These are phyloP conservation scores for Pyrocoelia pectoralis DNA, from an alignment of 2,888 invertebrate genomes.

Conservation along the genomic window DNA sequence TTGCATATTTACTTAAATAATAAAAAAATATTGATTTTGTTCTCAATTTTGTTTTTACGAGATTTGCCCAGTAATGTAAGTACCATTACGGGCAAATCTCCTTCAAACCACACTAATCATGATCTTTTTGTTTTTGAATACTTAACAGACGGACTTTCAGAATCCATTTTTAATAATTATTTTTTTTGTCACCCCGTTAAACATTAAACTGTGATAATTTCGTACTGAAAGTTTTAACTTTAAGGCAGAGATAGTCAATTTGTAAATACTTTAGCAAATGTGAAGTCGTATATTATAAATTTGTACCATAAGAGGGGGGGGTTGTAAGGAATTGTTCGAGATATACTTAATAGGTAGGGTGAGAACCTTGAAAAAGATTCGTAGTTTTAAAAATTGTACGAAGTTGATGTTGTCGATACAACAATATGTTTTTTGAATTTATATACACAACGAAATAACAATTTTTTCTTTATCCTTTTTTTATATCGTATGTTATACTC, in stretches of 20 bases:
- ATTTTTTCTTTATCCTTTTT: constrained; percentile 30
- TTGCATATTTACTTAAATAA: constrained; percentile 54
- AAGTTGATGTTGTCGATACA: constrained; percentile 33
- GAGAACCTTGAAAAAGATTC: constrained; percentile 12
- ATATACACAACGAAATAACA: constrained; percentile 31
- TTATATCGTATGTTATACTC: constrained; percentile 27
- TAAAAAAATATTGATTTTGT: constrained; percentile 54
- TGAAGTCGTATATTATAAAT: constrained; percentile 35
- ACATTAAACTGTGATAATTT: constrained; percentile 58
- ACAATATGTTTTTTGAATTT: constrained; percentile 29
- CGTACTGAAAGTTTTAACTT: constrained; percentile 53
- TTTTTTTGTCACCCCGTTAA: constrained; percentile 39
- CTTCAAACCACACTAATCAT: constrained; percentile 22
- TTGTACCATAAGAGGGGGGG: constrained; percentile 33
- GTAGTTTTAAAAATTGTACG: constrained; percentile 30
- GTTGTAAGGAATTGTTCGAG: constrained; percentile 25
- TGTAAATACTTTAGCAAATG: constrained; percentile 49
- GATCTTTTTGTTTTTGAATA: neutral
- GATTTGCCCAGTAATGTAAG: constrained; percentile 31
- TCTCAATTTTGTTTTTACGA: constrained; percentile 42
- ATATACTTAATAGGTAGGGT: constrained; percentile 14
- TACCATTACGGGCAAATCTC: no score
- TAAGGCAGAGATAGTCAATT: constrained; percentile 54
- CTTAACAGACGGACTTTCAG: neutral
- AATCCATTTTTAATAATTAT: constrained; percentile 31